Percentiles rank a stretch among this genome's conserved stretches.
Evolutionary conservation across 64 coral and sea anemone species (phyloP).

Genomic region (Montipora capricornis): DNA sequence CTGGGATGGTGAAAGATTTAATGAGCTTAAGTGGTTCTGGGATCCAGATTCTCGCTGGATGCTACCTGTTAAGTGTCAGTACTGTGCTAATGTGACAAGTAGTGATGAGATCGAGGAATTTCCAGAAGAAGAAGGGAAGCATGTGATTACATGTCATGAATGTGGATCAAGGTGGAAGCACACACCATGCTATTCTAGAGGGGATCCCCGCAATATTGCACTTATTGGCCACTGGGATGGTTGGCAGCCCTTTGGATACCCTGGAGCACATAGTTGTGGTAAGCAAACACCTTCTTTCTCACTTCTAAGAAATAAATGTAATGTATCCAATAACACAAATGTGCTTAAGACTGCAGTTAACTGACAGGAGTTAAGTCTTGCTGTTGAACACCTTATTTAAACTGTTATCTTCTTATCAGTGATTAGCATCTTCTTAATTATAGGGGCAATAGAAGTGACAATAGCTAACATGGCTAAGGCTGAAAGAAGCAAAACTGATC

Average conservation of each 20-base stretch:
- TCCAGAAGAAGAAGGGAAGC: background rate
- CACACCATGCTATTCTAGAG: background rate
- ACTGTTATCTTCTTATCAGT: no score
- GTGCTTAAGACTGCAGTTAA: no score
- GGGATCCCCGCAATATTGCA: constrained; percentile 34
- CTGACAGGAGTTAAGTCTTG: no score
- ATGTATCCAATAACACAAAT: no score
- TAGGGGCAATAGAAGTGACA: constrained; percentile 14
- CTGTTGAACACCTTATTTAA: no score
- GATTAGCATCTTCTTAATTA: no score
- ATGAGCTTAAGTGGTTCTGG: no score
- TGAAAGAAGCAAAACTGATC: background rate
- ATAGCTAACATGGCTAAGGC: constrained; percentile 32
- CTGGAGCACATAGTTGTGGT: constrained; percentile 46
- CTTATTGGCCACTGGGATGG: constrained; percentile 40
- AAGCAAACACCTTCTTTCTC: background rate
- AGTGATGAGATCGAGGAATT: constrained; percentile 12
- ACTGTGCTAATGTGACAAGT: constrained; percentile 9
- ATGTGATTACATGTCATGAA: background rate
- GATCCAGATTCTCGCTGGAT: no score
- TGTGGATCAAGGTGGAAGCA: background rate
- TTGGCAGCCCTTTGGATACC: constrained; percentile 36
- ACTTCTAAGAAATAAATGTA: background rate
- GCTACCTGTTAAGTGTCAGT: constrained; percentile 31
- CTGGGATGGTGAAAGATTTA: no score